Evolutionary conservation across 2,113 vertebrate species (phyloP), one percentile per base, ranked within the genome.

Genomic region (Strigops habroptila): DNA sequence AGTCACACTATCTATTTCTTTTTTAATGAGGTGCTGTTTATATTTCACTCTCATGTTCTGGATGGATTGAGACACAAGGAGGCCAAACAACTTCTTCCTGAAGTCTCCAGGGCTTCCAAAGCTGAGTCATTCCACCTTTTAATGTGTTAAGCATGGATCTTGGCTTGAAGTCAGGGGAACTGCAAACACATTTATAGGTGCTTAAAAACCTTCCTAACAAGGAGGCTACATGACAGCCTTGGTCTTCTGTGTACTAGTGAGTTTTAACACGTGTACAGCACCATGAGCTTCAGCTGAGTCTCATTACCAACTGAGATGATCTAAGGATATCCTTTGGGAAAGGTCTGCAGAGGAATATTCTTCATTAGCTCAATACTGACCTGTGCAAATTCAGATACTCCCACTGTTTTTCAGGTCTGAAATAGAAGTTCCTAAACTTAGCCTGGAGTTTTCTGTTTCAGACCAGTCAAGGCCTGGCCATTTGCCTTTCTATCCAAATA

Each of bases 1-100:
- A 94, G 92, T 94, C 92, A 93, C 86, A 53, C 77, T 96, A 86
- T 94, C 95, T 93, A 25, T 93, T 92, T 89, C 77, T 91, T 91
- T 92, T 96, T 96, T 95, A 92, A 95, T 94, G 93, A 96, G 83
- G 70, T 27, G 44, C 86, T 95, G 93, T 95, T 96, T 95, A 82
- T 87, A 91, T 96, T 94, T 96, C 77, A 62, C 79, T 92, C 73
- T 82, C 70, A 8, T 91, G 82, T 95, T 96, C 93, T 95, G 80
- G 91, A 91, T 94, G 92, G 86, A 89, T 89, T 92, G 88, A 94
- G 93, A 92, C 41, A 53, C 70, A 80, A 85, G 46, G 70, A 97
- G 89, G 96, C 94, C 95, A 95, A 80, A 94, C 1, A 4, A 62
- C 74, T 96, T 91, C 65, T 90, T 73, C 80, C 65, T 48, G 2